Conservation (phyloP, 2,888 invertebrate species). For the Nycteola revayana region DNA sequence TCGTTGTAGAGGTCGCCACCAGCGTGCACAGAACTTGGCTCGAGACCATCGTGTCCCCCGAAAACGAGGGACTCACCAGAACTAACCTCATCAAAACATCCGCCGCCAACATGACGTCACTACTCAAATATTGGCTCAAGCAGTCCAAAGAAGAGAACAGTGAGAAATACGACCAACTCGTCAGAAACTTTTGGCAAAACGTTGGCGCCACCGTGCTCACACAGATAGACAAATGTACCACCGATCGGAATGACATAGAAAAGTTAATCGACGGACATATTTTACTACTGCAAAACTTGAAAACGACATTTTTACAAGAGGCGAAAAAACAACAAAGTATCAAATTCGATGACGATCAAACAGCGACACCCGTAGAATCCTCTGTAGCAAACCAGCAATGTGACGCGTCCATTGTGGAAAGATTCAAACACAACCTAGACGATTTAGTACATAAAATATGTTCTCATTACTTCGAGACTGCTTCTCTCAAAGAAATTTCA, state of each 20-base stretch:
- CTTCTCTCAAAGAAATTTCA: constrained; percentile 59
- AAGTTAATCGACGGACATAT: constrained; percentile 65
- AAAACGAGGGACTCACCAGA: constrained; percentile 24
- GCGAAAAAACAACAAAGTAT: constrained; percentile 46
- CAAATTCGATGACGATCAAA: constrained; percentile 46
- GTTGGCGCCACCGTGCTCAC: constrained; percentile 44
- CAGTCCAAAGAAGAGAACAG: constrained; percentile 37
- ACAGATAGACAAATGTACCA: constrained; percentile 60
- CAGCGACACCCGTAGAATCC: background rate
- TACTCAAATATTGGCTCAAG: constrained; percentile 59
- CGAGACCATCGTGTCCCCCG: constrained; percentile 26
- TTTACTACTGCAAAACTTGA: constrained; percentile 49
- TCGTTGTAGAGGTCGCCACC: constrained; percentile 39
- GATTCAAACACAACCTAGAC: constrained; percentile 69
- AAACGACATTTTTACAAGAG: constrained; percentile 40
- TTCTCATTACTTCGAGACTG: constrained; percentile 80
- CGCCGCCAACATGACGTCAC: constrained; percentile 42
- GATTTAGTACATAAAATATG: constrained; percentile 69
- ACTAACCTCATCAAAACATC: constrained; percentile 46
- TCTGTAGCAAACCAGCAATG: constrained; percentile 7
- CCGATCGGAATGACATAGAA: constrained; percentile 56
- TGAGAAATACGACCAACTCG: constrained; percentile 51
- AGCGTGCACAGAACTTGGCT: constrained; percentile 55
- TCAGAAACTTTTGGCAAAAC: constrained; percentile 67
- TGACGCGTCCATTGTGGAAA: constrained; percentile 35